Base-by-base conservation (phyloP, 2,888 invertebrate species). In the Idaea straminata region DNA sequence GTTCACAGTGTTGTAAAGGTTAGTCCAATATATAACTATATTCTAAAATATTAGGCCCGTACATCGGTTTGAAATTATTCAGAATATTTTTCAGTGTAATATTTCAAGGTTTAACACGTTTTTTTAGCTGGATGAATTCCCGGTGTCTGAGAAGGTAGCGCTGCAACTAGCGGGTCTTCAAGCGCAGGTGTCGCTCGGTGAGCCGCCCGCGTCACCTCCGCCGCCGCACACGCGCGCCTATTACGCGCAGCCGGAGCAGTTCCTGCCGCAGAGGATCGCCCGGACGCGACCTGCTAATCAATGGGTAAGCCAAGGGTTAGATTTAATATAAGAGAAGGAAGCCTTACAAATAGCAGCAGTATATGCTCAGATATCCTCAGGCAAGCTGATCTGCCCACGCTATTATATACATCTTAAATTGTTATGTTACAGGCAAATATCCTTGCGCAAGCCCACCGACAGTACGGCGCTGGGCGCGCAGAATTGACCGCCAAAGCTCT, bases 1-100 rank as follows among this genome's bases (percentile, higher is more conserved):
- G 98, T 99, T 7, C 97, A 98, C 80, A 96, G 97, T 83, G 98
- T 99, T 62, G 98, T 98, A 4, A 98, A 98, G 95, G 98, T 98
- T 92, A 15, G 58, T 16, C 15, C 57, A 7, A 15, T 34, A 6
- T 58, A 47, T n/a, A n/a, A 13, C 47, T 38, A 0, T 5, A 7
- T 35, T 59, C 3, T 36, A 38, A 38, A 25, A 15, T 59, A 10
- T 5, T 35, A 35, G 25, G 35, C 47, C 35, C 61, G 63, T 25
- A 16, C 16, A 5, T 16, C 5, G 7, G 4, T 59, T 16, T 2
- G 4, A n/a, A n/a, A n/a, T n/a, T n/a, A n/a, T n/a, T n/a, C n/a
- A n/a, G n/a, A n/a, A n/a, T n/a, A n/a, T n/a, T n/a, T n/a, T n/a
- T n/a, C 15, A 16, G 59, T 15, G n/a, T 15, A 59, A 25, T 59